Evolutionary conservation across 2,888 invertebrate species (phyloP), one percentile per base, ranked within the genome.

Genomic region (Caenorhabditis auriculariae): DNA sequence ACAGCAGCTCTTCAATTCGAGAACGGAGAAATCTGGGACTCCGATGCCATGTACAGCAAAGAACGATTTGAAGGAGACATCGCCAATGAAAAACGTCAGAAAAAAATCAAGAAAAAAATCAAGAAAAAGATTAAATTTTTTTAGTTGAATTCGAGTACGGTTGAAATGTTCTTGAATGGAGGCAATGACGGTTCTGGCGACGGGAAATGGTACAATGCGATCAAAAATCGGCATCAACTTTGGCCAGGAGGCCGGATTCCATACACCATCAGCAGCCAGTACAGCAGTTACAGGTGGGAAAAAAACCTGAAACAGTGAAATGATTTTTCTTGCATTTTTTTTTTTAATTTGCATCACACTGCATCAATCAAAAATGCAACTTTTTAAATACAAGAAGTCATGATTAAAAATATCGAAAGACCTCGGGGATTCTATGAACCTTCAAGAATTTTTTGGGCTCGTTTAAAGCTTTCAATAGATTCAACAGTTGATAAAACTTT

Each of bases 41-140:
- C 78, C 7, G 78, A 76, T 42, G 77, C 77, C 7, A 77, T 76
- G 79, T 80, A 81, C 56, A 70, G 70, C 26, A 60, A 55, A 32
- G 76, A 74, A 29, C 55, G 69, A 32, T 80, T 80, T 52, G 80
- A 80, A 62, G 80, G 80, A 60, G 80, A 80, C 60, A 80, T 80
- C 43, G 78, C 78, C 19, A 81, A 80, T 48, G 74, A 74, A 12
- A 69, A 71, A 35, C 9, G n/a, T 15, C 12, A 35, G n/a, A n/a
- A 35, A 35, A 35, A n/a, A n/a, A 1, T 35, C 35, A 35, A 35
- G 35, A 9, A 35, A 9, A 35, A n/a, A 35, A 35, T 9, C 9
- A n/a, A 35, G 35, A 9, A 35, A 1, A 15, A 9, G 41, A 28
- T 27, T 26, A 5, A 19, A 19, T 17, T 37, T 7, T 52, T 76